Percentiles rank a stretch among this genome's conserved stretches.
Evolutionary conservation across 2,797 vertebrate genomes (phyloP).

Genomic region (Chaunax sp.): DNA sequence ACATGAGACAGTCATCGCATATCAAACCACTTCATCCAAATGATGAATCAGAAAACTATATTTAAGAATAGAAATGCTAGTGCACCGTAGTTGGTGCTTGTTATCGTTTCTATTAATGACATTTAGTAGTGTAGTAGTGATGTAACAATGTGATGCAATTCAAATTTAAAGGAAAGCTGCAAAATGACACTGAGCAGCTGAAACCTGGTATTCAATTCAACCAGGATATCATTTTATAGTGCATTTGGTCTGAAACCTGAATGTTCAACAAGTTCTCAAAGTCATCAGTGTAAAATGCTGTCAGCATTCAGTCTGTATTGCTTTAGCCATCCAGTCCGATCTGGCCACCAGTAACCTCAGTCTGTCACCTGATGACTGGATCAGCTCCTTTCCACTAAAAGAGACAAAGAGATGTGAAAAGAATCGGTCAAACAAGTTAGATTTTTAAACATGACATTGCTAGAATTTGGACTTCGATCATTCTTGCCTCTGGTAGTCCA

Average conservation of each 20-base stretch:
- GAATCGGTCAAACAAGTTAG: neutral
- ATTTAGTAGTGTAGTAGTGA: neutral
- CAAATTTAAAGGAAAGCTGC: neutral
- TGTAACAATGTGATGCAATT: neutral
- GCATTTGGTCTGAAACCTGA: constrained; percentile 25
- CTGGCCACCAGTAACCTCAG: constrained; percentile 80
- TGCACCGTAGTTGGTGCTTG: too few species aligned
- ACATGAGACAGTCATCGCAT: too few species aligned
- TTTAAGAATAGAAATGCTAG: neutral
- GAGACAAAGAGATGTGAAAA: neutral
- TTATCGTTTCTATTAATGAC: too few species aligned
- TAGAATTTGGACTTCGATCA: neutral
- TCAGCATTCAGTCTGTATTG: constrained; percentile 63
- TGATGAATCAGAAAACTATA: neutral
- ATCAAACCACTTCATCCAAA: too few species aligned
- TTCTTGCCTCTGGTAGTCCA: constrained; percentile 79
- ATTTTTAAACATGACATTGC: neutral
- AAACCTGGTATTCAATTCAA: neutral
- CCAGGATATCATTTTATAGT: constrained; percentile 25
- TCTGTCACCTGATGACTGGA: constrained; percentile 79
- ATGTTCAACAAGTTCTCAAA: constrained; percentile 12
- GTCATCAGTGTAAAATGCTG: neutral
- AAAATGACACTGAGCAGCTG: neutral
- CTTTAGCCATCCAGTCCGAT: constrained; percentile 61
- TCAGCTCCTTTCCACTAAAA: constrained; percentile 81